These are phyloP conservation scores for Thalassoma bifasciatum DNA, from an alignment of 2,113 vertebrate species.

Conservation along the genomic window DNA sequence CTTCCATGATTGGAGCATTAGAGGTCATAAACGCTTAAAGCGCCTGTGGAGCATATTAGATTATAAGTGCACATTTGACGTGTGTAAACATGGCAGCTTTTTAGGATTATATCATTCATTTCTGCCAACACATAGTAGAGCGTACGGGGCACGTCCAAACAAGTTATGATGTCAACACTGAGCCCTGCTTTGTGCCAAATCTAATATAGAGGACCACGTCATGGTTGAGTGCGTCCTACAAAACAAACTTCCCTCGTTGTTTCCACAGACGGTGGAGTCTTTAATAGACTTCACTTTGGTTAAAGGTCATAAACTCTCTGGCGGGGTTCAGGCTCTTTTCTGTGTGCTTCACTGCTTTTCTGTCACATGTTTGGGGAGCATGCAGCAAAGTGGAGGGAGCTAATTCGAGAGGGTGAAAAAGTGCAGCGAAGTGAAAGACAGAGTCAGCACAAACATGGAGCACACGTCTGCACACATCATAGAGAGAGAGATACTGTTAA, in stretches of 20 bases:
- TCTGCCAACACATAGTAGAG: slow-evolving; percentile 5
- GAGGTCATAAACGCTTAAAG: slow-evolving; percentile 29
- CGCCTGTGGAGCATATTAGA: slow-evolving; percentile 15
- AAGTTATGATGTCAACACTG: slow-evolving; percentile 2
- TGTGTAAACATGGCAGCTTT: slow-evolving; percentile 35
- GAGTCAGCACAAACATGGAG: slow-evolving; percentile 2
- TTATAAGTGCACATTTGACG: slow-evolving; percentile 2
- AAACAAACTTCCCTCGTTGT: slow-evolving; percentile 31
- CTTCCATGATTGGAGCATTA: slow-evolving; percentile 1
- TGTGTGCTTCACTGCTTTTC: slow-evolving; percentile 30
- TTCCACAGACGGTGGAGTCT: slow-evolving; percentile 43
- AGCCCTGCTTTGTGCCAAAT: slow-evolving; percentile 1
- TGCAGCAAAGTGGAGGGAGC: slow-evolving; percentile 26
- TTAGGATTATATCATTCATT: slow-evolving; percentile 4
- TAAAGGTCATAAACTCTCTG: slow-evolving; percentile 55
- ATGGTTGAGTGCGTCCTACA: slow-evolving; percentile 11
- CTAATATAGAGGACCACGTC: slow-evolving; percentile 9
- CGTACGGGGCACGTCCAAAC: background rate
- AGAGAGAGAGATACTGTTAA: slow-evolving; percentile 6
- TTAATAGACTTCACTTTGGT: slow-evolving; percentile 45
- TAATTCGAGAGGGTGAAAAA: slow-evolving; percentile 14
- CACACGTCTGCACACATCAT: slow-evolving; percentile 6
- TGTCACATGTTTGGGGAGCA: slow-evolving; percentile 45
- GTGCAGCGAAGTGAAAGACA: slow-evolving; percentile 11
- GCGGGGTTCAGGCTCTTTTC: slow-evolving; percentile 31